phyloP scores from a whole-genome alignment of 2,888 invertebrate species.

The Oconnorella tubifera region DNA sequence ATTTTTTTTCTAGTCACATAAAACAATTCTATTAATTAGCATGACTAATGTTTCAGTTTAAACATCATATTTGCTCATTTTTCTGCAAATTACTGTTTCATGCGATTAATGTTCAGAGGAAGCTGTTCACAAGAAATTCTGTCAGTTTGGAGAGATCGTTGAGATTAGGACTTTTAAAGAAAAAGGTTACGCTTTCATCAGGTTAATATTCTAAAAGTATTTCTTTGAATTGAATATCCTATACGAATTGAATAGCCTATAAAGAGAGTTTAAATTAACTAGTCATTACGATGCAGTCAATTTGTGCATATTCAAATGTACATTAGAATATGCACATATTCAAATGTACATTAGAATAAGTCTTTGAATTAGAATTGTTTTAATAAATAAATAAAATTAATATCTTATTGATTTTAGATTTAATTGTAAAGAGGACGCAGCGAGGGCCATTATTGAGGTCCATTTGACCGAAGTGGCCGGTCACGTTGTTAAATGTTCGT shows the following conservation, averaged over 20 bases:
- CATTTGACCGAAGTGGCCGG: conserved; percentile 15
- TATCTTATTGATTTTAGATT: conserved; percentile 8
- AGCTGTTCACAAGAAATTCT: conserved; percentile 7
- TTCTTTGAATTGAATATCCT: neutral
- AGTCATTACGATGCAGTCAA: too few relatives aligned
- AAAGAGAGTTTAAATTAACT: too few relatives aligned
- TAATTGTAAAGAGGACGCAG: conserved; percentile 10
- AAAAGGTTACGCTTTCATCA: conserved; percentile 18
- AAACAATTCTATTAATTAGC: too few relatives aligned
- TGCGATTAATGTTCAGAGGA: too few relatives aligned
- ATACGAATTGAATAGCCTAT: too few relatives aligned
- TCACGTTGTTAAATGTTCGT: conserved; percentile 17
- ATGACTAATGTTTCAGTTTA: too few relatives aligned
- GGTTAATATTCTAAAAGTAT: neutral
- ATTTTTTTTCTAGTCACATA: too few relatives aligned
- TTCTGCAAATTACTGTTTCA: too few relatives aligned
- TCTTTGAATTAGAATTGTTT: neutral
- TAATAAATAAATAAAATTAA: neutral
- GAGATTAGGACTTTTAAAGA: conserved; percentile 14
- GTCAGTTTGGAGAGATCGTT: conserved; percentile 11
- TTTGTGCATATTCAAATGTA: too few relatives aligned
- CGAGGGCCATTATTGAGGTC: conserved; percentile 13
- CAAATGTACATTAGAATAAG: too few relatives aligned
- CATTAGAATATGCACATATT: too few relatives aligned
- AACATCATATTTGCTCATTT: too few relatives aligned